A percentile compares a stretch with the other conserved stretches of the same genome.
Conservation (phyloP, 2,113 vertebrate species). For the Benitochromis conjunctus region DNA sequence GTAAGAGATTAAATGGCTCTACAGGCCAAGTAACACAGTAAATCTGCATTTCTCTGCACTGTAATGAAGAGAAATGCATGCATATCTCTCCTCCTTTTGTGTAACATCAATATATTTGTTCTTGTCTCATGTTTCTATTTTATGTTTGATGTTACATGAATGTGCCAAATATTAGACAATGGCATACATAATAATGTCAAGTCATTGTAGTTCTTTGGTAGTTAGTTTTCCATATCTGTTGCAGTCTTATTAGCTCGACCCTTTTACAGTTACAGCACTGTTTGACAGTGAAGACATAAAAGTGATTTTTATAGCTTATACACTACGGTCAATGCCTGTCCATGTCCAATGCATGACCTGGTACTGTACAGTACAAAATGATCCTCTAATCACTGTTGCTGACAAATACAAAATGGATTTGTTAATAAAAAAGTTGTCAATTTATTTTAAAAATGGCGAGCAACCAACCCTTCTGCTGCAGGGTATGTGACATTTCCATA, state of each 20-base stretch:
- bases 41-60: background rate
- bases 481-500: background rate
- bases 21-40: background rate
- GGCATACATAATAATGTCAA: background rate
- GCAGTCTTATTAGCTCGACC: background rate
- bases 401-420: background rate
- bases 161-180: background rate
- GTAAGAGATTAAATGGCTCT: background rate
- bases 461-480: background rate
- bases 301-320: background rate
- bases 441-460: background rate
- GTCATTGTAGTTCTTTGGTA: background rate
- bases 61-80: background rate
- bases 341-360: background rate
- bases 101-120: background rate
- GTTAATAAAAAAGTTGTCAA: background rate
- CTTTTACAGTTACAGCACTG: background rate
- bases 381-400: background rate
- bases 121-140: background rate
- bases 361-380: background rate
- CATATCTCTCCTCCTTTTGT: background rate
- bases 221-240: background rate
- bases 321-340: background rate
- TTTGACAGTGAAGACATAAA: background rate
- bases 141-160: background rate